Evolutionary conservation across 2,113 vertebrate species (phyloP).

Genomic region (Origma solitaria): DNA sequence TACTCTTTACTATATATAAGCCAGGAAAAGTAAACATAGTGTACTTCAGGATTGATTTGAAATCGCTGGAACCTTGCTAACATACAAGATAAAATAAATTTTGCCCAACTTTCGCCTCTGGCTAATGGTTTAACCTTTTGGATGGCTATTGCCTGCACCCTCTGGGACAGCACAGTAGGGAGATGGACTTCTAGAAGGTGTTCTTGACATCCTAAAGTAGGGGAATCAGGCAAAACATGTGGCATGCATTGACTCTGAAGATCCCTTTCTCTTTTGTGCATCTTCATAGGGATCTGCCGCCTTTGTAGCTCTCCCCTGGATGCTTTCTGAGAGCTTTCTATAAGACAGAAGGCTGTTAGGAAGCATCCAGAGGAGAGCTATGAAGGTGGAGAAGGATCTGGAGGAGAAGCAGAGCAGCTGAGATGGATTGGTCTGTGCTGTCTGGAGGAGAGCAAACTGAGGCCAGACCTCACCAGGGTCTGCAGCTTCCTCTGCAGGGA

Average conservation of each 20-base stretch:
- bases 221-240: not conserved
- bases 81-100: not conserved
- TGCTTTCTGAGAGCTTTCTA: not conserved
- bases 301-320: not conserved
- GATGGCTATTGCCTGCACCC: not conserved
- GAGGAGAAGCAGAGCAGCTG: not conserved
- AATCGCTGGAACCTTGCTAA: not conserved
- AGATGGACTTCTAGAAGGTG: not conserved
- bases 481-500: not conserved
- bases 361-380: no score
- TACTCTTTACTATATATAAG: conserved; percentile 24
- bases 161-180: not conserved
- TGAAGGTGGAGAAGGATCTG: not conserved
- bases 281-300: not conserved
- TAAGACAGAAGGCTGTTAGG: not conserved
- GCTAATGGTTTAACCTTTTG: not conserved
- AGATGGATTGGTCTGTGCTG: not conserved
- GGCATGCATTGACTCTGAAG: not conserved
- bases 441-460: not conserved
- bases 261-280: not conserved
- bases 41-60: not conserved
- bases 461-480: not conserved
- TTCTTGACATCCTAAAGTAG: not conserved
- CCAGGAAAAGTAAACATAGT: conserved; percentile 9
- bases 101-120: not conserved